phyloP scores from a whole-genome alignment of 2,888 invertebrate genomes.

The Clostera curtula region DNA sequence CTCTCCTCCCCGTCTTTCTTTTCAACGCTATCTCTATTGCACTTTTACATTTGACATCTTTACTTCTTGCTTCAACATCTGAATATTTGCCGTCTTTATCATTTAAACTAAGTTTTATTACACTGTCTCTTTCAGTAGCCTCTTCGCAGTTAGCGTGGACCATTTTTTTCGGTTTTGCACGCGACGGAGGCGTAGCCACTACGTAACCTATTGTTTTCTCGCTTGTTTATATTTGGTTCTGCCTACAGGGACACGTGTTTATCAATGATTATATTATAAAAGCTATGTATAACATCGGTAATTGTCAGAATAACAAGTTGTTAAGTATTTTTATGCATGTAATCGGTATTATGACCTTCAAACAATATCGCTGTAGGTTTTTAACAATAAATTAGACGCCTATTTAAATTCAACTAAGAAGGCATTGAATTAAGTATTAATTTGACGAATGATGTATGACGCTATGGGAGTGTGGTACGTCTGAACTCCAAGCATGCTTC shows the following conservation, averaged over 20 bases:
- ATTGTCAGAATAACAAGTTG: slow-evolving; percentile 17
- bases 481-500: slow-evolving; percentile 20
- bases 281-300: slow-evolving; percentile 15
- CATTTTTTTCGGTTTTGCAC: slow-evolving; percentile 58
- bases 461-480: slow-evolving; percentile 17
- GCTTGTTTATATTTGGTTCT: slow-evolving; percentile 29
- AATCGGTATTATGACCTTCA: slow-evolving; percentile 4
- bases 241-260: slow-evolving; percentile 27
- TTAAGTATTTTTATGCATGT: slow-evolving; percentile 8
- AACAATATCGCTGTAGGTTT: slow-evolving; percentile 7
- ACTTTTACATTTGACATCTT: slow-evolving; percentile 17
- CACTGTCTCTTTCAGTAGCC: slow-evolving; percentile 43
- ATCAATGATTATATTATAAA: slow-evolving; percentile 21
- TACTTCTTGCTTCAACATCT: slow-evolving; percentile 32
- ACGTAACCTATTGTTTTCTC: slow-evolving; percentile 60
- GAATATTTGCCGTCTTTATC: slow-evolving; percentile 35
- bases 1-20: slow-evolving; percentile 61
- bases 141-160: slow-evolving; percentile 49
- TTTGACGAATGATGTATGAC: slow-evolving; percentile 21
- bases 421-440: too few relatives aligned
- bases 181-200: slow-evolving; percentile 48
- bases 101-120: slow-evolving; percentile 25
- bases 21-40: slow-evolving; percentile 39
- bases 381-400: slow-evolving; percentile 12
- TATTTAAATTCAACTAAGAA: slow-evolving; percentile 8